These are phyloP conservation scores for Temnothorax unifasciatus DNA, from an alignment of 2,888 invertebrate species.

Conservation along the genomic window DNA sequence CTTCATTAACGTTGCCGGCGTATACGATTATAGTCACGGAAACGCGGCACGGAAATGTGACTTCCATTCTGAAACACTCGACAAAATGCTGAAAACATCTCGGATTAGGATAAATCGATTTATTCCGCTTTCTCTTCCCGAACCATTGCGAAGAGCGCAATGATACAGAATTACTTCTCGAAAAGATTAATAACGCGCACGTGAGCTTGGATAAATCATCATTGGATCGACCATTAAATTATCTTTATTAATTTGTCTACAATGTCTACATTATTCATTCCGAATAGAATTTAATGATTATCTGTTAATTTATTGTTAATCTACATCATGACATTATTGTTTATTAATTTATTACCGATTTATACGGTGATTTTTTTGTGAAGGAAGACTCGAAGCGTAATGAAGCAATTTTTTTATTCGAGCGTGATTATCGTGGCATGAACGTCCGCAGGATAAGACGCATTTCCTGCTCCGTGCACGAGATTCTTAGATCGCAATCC, in stretches of 20 bases:
- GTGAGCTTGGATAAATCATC: background rate
- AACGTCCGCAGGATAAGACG: slow-evolving; percentile 2
- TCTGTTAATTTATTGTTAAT: background rate
- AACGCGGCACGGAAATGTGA: background rate
- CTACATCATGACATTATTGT: background rate
- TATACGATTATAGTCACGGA: background rate
- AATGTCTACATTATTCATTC: background rate
- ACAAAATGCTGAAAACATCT: background rate
- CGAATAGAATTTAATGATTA: background rate
- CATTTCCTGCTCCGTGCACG: slow-evolving; percentile 47
- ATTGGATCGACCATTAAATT: background rate
- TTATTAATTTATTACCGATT: background rate
- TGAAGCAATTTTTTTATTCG: slow-evolving; percentile 1
- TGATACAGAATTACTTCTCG: background rate
- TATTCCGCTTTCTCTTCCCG: too few species aligned
- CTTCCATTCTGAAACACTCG: background rate
- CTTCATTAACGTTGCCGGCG: slow-evolving; percentile 2
- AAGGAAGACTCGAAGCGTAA: background rate
- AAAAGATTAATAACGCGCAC: background rate
- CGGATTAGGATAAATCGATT: background rate
- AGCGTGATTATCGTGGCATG: background rate
- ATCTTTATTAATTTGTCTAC: background rate
- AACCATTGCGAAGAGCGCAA: background rate
- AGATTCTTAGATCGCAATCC: slow-evolving; percentile 48
- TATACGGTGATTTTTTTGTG: background rate